These are phyloP conservation scores for Cheilosia variabilis DNA, from an alignment of 2,888 invertebrate species.

Conservation along the genomic window DNA sequence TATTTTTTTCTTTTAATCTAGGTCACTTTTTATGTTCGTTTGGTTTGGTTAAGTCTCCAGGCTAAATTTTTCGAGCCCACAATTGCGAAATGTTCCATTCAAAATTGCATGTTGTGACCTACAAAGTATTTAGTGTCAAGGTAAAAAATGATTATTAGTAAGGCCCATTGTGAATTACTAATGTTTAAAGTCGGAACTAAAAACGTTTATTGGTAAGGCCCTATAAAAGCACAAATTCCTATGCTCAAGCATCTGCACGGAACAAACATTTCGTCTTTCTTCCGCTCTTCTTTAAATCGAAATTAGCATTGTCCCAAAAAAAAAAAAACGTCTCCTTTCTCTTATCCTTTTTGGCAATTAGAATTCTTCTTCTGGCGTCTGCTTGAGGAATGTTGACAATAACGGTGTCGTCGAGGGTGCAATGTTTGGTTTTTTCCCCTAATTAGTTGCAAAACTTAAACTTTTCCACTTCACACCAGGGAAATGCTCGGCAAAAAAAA, in stretches of 20 bases:
- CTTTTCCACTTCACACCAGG: conserved; percentile 55
- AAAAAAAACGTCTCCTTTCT: conserved; percentile 24
- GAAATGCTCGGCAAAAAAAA: conserved; percentile 31
- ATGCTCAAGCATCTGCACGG: conserved; percentile 39
- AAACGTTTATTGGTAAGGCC: no score
- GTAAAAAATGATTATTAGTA: no score
- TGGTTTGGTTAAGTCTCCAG: no score
- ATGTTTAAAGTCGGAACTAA: no score
- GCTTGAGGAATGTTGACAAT: conserved; percentile 13
- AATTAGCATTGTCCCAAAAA: conserved; percentile 32
- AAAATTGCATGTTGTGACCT: no score
- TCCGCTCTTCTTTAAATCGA: conserved; percentile 24
- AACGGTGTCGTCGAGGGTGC: conserved; percentile 31
- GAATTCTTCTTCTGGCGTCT: conserved; percentile 30
- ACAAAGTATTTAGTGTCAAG: no score
- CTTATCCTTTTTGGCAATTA: conserved; percentile 62
- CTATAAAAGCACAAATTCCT: conserved; percentile 27
- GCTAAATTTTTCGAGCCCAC: no score
- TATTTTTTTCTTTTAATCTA: no score
- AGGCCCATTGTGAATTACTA: no score
- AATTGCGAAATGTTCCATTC: no score
- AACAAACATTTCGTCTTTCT: conserved; percentile 47
- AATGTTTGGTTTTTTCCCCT: conserved; percentile 31
- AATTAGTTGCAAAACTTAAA: conserved; percentile 72
- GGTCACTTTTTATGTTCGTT: no score